These are phyloP conservation scores for Diplolepis rosae DNA, from an alignment of 2,888 invertebrate species.

Conservation along the genomic window DNA sequence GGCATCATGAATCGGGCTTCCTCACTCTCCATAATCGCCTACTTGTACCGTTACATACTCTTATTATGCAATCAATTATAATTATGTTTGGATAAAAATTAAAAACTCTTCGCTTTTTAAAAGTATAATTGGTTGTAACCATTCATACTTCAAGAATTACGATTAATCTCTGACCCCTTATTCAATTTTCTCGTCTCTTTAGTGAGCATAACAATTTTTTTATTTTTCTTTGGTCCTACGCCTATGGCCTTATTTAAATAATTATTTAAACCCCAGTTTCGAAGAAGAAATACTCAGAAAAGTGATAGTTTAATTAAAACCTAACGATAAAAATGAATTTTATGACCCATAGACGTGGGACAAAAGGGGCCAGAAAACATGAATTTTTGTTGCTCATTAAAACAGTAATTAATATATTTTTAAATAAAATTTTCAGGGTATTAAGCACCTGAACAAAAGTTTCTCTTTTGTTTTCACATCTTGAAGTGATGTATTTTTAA, in stretches of 20 bases:
- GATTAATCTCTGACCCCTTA: too few species aligned
- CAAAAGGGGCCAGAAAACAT: background rate
- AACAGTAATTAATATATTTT: background rate
- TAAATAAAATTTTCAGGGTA: background rate
- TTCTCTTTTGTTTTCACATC: slow-evolving; percentile 1
- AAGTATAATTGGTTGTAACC: background rate
- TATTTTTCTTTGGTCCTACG: background rate
- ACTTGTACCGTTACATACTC: slow-evolving; percentile 28
- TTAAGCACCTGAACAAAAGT: background rate
- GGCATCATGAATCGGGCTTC: slow-evolving; percentile 44
- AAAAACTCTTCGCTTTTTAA: background rate
- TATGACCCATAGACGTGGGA: background rate
- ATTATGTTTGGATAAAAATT: background rate
- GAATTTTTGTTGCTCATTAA: background rate
- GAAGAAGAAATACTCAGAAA: too few species aligned
- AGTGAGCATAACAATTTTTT: background rate
- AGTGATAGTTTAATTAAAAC: too few species aligned
- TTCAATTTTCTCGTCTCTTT: background rate
- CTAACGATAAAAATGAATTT: too few species aligned
- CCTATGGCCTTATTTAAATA: background rate
- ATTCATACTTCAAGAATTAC: too few species aligned
- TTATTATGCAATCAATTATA: slow-evolving; percentile 36
- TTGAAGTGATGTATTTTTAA: background rate
- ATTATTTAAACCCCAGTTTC: too few species aligned
- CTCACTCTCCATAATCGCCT: slow-evolving; percentile 44